A percentile compares a stretch with the other conserved stretches of the same genome.
Evolutionary conservation across 2,113 vertebrate genomes (phyloP).

Genomic region (Cichladusa arquata): DNA sequence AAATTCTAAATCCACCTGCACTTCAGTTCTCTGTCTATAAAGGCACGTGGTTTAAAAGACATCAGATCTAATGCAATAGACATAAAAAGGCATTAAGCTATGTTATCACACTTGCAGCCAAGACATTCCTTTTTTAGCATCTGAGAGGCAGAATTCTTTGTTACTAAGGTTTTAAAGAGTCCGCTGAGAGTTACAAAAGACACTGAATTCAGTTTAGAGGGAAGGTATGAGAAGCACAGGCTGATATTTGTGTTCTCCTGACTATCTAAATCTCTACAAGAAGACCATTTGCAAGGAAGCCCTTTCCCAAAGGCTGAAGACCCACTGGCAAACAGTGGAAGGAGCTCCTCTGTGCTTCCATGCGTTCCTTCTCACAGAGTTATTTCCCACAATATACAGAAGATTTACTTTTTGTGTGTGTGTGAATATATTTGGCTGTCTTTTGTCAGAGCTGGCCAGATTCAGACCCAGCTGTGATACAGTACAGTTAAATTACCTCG

Average conservation of each 20-base stretch:
- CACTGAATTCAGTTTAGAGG: not conserved
- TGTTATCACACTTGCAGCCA: not conserved
- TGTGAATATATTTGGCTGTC: not conserved
- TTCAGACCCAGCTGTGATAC: not conserved
- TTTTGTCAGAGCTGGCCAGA: not conserved
- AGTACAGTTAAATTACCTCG: not conserved
- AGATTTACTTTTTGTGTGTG: not conserved
- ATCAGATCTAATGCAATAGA: not conserved
- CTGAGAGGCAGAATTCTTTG: not conserved
- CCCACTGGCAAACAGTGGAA: not conserved
- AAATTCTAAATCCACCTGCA: slow-evolving; percentile 21
- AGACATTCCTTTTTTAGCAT: not conserved
- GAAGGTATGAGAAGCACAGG: not conserved
- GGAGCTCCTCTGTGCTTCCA: not conserved
- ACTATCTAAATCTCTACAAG: not conserved
- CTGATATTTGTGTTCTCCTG: not conserved
- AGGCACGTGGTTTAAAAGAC: not conserved
- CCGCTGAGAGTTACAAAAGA: not conserved
- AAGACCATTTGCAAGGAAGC: not conserved
- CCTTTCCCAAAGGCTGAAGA: not conserved
- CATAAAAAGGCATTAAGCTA: not conserved
- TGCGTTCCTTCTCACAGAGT: not conserved
- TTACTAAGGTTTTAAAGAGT: not conserved
- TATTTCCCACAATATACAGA: not conserved
- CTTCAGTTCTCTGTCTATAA: not conserved